These are phyloP conservation scores for Cathartes aura DNA, from an alignment of 2,113 vertebrate species.

Conservation along the genomic window DNA sequence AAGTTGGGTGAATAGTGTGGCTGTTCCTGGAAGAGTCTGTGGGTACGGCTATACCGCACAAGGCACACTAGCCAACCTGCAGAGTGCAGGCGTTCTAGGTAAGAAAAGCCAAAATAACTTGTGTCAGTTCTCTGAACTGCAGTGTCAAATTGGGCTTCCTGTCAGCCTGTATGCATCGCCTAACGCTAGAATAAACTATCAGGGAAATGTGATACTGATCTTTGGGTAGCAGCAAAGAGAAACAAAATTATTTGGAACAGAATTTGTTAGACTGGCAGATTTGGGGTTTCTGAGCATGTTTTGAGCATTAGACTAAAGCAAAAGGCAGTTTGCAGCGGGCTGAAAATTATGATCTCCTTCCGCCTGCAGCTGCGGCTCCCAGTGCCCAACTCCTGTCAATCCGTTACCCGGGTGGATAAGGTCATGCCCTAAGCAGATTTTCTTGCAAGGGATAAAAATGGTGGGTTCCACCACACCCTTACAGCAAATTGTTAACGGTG, in stretches of 20 bases:
- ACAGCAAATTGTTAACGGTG: background rate
- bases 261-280: background rate
- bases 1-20: background rate
- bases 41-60: background rate
- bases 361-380: background rate
- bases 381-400: background rate
- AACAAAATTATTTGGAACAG: background rate
- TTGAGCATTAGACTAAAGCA: background rate
- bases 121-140: background rate
- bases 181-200: background rate
- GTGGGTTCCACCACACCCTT: too few relatives aligned
- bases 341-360: background rate
- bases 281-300: background rate
- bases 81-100: too few relatives aligned
- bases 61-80: background rate
- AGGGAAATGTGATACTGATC: background rate
- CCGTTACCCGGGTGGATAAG: background rate
- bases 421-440: background rate
- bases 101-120: background rate
- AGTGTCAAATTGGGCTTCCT: background rate
- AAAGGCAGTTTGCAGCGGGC: background rate
- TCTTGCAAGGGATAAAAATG: background rate
- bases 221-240: background rate
- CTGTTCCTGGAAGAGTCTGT: background rate
- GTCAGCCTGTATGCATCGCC: accelerated